A percentile compares a stretch with the other conserved stretches of the same genome.
Evolutionary conservation across 2,888 invertebrate species (phyloP).

Genomic region (Platerodrilus igneus): DNA sequence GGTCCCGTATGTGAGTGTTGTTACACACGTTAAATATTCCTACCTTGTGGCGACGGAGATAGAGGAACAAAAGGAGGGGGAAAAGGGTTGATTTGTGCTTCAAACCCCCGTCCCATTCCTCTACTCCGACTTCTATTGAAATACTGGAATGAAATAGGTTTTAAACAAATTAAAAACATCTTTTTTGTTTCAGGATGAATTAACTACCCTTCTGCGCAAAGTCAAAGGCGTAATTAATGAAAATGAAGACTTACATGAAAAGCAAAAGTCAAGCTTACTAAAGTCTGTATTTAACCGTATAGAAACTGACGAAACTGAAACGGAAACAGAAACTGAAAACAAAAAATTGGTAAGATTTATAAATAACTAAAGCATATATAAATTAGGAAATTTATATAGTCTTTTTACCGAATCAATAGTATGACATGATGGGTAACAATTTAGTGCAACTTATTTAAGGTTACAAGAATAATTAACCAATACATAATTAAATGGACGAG

Average conservation of each 20-base stretch:
- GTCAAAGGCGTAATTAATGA: slow-evolving; percentile 83
- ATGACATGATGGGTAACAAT: no score
- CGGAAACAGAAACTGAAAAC: slow-evolving; percentile 39
- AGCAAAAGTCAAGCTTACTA: slow-evolving; percentile 53
- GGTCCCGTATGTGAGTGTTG: no score
- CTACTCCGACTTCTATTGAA: neutral
- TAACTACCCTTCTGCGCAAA: slow-evolving; percentile 71
- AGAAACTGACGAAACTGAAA: slow-evolving; percentile 51
- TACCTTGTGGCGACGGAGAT: no score
- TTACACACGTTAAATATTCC: no score
- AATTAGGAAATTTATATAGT: neutral
- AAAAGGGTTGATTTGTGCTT: no score
- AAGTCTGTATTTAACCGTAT: slow-evolving; percentile 58
- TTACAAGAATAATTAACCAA: no score
- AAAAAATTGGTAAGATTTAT: slow-evolving; percentile 18
- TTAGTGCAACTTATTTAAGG: no score
- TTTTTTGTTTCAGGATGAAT: slow-evolving; percentile 57
- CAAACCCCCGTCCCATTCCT: no score
- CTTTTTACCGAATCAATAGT: no score
- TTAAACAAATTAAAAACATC: neutral
- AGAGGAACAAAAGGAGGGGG: no score
- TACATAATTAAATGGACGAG: no score
- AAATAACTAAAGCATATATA: neutral
- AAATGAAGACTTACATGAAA: slow-evolving; percentile 75
- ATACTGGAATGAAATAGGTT: neutral